phyloP scores from a whole-genome alignment of 2,113 vertebrate species.

The Carassius carassius region DNA sequence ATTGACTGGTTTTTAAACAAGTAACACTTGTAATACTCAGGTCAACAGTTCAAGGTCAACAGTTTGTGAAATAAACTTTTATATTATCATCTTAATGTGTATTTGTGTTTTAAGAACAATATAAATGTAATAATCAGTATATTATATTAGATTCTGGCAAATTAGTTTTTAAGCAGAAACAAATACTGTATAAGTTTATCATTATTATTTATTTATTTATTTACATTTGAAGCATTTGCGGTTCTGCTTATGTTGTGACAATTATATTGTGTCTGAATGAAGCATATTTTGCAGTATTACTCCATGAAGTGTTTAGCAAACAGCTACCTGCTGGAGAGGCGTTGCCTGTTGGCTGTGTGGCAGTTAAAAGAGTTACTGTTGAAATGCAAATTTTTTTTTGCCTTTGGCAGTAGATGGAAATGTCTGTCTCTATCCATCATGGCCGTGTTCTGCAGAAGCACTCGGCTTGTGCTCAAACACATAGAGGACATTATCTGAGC shows the following conservation, averaged over 20 bases:
- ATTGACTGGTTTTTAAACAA: no score
- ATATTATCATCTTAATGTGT: no score
- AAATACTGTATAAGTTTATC: background rate
- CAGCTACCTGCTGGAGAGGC: background rate
- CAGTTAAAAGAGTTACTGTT: slow-evolving; percentile 66
- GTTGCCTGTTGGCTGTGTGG: slow-evolving; percentile 60
- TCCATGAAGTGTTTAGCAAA: background rate
- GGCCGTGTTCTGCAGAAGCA: slow-evolving; percentile 4
- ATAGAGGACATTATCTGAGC: slow-evolving; percentile 61
- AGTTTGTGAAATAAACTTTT: no score
- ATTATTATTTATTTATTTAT: background rate
- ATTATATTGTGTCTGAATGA: background rate
- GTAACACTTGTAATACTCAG: no score
- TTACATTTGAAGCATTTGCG: background rate
- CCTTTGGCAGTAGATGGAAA: slow-evolving; percentile 36
- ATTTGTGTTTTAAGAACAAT: background rate
- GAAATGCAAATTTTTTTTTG: slow-evolving; percentile 68
- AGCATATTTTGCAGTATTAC: background rate
- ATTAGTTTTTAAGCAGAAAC: background rate
- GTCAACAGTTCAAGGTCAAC: no score
- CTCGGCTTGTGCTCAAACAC: slow-evolving; percentile 46
- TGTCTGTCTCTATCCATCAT: slow-evolving; percentile 5
- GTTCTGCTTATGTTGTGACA: background rate
- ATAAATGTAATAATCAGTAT: no score
- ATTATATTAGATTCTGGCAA: background rate